Conservation (phyloP, 2,113 vertebrate genomes). For the Tragelaphus buxtoni region DNA sequence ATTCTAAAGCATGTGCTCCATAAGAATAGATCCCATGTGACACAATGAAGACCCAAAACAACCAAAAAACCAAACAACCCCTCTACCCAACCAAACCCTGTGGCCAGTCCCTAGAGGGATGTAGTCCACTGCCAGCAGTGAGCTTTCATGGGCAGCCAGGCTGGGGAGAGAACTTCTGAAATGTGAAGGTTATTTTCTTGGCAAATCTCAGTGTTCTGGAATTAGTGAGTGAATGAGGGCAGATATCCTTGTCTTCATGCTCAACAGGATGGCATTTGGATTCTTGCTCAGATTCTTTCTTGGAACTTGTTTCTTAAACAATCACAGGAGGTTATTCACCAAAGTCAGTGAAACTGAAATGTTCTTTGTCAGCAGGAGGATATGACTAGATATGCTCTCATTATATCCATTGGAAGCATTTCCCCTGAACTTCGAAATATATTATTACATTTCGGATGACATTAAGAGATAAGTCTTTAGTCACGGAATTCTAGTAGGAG, state of each 20-base stretch:
- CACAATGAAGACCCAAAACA: neutral
- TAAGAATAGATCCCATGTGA: neutral
- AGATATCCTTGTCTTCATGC: neutral
- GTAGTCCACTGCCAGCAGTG: no score
- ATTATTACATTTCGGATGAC: constrained; percentile 51
- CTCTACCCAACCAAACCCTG: neutral
- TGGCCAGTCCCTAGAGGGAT: neutral
- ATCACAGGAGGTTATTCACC: constrained; percentile 45
- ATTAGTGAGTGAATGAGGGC: neutral
- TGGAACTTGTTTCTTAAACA: constrained; percentile 35
- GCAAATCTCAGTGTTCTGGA: neutral
- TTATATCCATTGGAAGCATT: constrained; percentile 45
- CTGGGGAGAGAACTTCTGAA: neutral
- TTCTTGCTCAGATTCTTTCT: constrained; percentile 1
- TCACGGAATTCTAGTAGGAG: constrained; percentile 31
- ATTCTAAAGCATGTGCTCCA: neutral
- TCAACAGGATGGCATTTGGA: neutral
- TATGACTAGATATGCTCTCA: constrained; percentile 32
- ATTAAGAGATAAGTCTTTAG: constrained; percentile 62
- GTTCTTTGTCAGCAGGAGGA: constrained; percentile 59
- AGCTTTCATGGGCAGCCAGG: neutral
- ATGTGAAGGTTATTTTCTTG: neutral
- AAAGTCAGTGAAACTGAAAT: constrained; percentile 62
- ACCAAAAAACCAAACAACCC: neutral
- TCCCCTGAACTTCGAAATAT: constrained; percentile 54